A percentile compares a stretch with the other conserved stretches of the same genome.
phyloP scores from a whole-genome alignment of 2,113 vertebrate species.

The Chauna torquata region DNA sequence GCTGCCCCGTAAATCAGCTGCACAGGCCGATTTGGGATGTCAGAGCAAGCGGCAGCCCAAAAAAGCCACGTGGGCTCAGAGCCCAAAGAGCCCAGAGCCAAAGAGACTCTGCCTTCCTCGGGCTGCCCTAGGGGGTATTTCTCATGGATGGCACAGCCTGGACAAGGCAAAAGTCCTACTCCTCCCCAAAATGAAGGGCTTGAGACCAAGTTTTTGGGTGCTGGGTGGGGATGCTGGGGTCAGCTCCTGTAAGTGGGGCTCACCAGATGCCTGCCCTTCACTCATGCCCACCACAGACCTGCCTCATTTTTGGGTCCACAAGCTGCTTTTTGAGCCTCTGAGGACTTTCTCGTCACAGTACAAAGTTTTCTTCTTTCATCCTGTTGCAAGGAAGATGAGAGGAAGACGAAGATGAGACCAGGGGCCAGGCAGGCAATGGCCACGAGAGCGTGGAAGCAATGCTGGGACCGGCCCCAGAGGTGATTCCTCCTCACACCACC shows the following conservation, averaged over 20 bases:
- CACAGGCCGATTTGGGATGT: too few relatives aligned
- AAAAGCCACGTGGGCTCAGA: too few relatives aligned
- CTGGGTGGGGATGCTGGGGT: not conserved
- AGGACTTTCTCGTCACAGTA: not conserved
- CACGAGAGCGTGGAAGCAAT: accelerated
- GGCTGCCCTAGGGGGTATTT: not conserved
- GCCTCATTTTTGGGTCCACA: too few relatives aligned
- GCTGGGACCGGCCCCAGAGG: not conserved
- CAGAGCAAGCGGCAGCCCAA: too few relatives aligned
- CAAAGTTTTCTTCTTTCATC: not conserved
- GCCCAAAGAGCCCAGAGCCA: too few relatives aligned
- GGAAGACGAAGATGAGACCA: not conserved
- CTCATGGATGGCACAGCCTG: not conserved
- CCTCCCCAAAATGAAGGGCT: not conserved
- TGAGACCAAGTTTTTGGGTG: not conserved
- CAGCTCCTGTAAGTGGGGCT: not conserved
- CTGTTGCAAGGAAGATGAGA: not conserved
- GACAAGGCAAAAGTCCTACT: not conserved
- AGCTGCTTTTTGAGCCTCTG: not conserved
- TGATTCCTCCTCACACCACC: too few relatives aligned
- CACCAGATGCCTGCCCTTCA: not conserved
- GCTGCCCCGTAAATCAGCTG: too few relatives aligned
- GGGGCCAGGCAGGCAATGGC: not conserved
- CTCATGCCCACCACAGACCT: not conserved
- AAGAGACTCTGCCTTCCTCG: not conserved